These are phyloP conservation scores for Parauchenoglanis ngamensis DNA, from an alignment of 2,797 vertebrate species.

Conservation along the genomic window DNA sequence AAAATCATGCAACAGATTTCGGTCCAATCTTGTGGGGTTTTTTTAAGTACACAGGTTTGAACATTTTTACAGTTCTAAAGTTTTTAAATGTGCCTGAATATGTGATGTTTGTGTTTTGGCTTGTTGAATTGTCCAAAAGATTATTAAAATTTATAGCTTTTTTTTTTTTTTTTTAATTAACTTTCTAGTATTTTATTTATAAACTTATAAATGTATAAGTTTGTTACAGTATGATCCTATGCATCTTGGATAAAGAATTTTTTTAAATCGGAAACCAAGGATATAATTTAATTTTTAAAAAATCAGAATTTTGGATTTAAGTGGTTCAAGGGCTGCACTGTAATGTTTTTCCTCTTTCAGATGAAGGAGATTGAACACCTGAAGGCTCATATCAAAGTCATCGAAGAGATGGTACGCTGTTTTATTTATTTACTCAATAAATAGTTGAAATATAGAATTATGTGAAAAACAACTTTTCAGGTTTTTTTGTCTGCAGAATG, in stretches of 20 bases:
- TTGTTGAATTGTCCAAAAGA: no score
- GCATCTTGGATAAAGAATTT: no score
- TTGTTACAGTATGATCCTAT: no score
- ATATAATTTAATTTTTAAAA: no score
- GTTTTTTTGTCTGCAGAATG: slow-evolving; percentile 64
- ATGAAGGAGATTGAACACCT: slow-evolving; percentile 70
- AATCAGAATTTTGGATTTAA: background rate
- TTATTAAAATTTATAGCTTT: no score
- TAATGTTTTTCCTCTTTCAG: slow-evolving; percentile 58
- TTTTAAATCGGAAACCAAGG: no score
- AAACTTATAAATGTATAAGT: no score
- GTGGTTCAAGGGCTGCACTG: background rate
- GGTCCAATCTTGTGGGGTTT: background rate
- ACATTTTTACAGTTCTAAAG: background rate
- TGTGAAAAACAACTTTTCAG: background rate
- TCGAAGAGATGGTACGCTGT: slow-evolving; percentile 72
- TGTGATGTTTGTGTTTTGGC: background rate
- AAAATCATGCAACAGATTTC: background rate
- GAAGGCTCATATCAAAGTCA: slow-evolving; percentile 68
- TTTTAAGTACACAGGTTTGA: background rate
- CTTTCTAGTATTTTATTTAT: no score
- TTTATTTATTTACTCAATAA: background rate
- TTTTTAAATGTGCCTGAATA: background rate
- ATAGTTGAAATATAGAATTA: background rate
- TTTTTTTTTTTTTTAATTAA: no score